Conservation (phyloP, 1,140 invertebrate genomes). For the Drosophila tristis region DNA sequence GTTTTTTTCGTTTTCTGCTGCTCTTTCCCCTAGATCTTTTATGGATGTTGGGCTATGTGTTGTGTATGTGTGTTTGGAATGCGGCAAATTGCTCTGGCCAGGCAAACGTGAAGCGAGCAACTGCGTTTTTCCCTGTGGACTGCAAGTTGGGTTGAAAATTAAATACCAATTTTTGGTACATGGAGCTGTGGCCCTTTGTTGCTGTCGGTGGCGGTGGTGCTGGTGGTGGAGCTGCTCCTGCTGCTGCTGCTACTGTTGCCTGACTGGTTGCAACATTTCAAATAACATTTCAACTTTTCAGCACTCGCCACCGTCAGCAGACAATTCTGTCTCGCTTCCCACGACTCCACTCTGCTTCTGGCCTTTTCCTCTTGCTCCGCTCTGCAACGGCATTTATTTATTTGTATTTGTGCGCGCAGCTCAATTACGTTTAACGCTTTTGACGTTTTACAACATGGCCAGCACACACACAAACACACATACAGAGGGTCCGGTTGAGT, state of each 20-base stretch:
- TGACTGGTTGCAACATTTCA: constrained; percentile 75
- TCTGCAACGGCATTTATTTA: constrained; percentile 73
- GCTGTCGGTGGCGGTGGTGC: not conserved
- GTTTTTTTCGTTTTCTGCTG: constrained; percentile 12
- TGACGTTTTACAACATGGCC: constrained; percentile 79
- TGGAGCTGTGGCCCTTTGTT: constrained; percentile 46
- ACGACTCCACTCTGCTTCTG: constrained; percentile 2
- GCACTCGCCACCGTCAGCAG: constrained; percentile 70
- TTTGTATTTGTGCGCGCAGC: constrained; percentile 81
- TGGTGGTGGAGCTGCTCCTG: not conserved
- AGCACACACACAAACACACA: constrained; percentile 36
- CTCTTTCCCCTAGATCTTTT: constrained; percentile 25
- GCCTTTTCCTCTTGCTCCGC: not conserved
- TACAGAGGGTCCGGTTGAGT: constrained; percentile 45
- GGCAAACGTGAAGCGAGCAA: constrained; percentile 33
- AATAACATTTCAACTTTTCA: constrained; percentile 81
- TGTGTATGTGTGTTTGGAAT: constrained; percentile 54
- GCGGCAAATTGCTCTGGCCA: constrained; percentile 65
- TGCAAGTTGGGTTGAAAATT: constrained; percentile 79
- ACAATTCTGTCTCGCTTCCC: constrained; percentile 48
- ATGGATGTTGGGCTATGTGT: constrained; percentile 43
- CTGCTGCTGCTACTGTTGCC: constrained; percentile 36
- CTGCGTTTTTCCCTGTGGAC: constrained; percentile 62
- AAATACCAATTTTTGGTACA: constrained; percentile 79
- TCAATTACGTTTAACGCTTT: constrained; percentile 83